Percentiles rank a stretch among this genome's conserved stretches.
Conservation (phyloP, 1,140 invertebrate genomes). For the Aphaenogaster floridana region DNA sequence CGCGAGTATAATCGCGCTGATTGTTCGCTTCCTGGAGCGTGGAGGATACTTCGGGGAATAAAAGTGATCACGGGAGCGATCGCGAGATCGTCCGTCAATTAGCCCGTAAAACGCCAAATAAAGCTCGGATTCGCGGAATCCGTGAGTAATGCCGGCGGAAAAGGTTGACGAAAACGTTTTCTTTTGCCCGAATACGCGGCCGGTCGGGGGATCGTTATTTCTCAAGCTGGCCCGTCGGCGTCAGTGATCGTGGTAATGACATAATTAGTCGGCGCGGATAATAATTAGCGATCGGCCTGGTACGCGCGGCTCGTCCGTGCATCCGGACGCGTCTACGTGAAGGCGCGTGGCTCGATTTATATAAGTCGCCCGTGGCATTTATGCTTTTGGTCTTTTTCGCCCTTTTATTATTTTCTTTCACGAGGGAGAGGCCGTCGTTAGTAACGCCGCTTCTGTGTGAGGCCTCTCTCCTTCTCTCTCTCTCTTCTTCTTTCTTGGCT, state of each 20-base stretch:
- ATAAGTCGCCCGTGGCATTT: constrained; percentile 44
- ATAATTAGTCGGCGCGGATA: constrained; percentile 77
- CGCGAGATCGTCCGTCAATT: constrained; percentile 46
- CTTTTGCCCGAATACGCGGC: constrained; percentile 14
- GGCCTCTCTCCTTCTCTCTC: neutral
- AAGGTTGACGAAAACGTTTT: constrained; percentile 58
- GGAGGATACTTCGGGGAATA: neutral
- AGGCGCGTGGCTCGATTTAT: constrained; percentile 76
- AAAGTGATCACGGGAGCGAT: constrained; percentile 7
- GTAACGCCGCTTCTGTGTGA: constrained; percentile 32
- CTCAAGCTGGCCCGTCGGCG: constrained; percentile 29
- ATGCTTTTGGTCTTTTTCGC: constrained; percentile 3
- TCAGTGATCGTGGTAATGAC: constrained; percentile 81
- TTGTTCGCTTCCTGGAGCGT: neutral
- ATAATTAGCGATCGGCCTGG: constrained; percentile 77
- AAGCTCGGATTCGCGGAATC: constrained; percentile 46
- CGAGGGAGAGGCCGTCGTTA: constrained; percentile 38
- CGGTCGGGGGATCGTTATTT: constrained; percentile 60
- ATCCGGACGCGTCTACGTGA: constrained; percentile 70
- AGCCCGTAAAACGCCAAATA: constrained; percentile 42
- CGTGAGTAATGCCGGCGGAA: constrained; percentile 30
- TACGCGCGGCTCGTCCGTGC: constrained; percentile 34
- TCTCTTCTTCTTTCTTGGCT: neutral
- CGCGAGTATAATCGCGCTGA: neutral
- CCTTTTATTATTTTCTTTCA: constrained; percentile 27